Conservation (phyloP, 2,113 vertebrate genomes). For the Pseudolaguvia tuberculata region DNA sequence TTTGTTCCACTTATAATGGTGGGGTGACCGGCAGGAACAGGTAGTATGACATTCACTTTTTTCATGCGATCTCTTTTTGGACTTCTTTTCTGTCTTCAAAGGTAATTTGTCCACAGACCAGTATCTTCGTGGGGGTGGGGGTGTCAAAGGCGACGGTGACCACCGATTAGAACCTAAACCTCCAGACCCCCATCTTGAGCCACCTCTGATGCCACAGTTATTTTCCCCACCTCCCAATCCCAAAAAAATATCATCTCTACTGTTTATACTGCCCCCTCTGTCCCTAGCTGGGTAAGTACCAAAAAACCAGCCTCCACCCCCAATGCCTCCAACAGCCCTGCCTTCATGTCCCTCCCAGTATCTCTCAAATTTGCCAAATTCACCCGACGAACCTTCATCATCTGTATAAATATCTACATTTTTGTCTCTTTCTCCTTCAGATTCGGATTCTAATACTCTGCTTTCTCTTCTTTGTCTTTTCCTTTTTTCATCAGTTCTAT, state of each 20-base stretch:
- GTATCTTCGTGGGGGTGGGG: conserved; percentile 77
- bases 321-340: conserved; percentile 67
- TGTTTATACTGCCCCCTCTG: conserved; percentile 70
- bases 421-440: conserved; percentile 67
- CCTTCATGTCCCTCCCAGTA: conserved; percentile 81
- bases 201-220: conserved; percentile 58
- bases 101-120: conserved; percentile 89
- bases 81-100: conserved; percentile 78
- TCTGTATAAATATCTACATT: conserved; percentile 71
- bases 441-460: conserved; percentile 64
- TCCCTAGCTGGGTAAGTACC: conserved; percentile 83
- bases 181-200: conserved; percentile 58
- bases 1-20: conserved; percentile 62
- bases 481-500: conserved; percentile 51
- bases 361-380: conserved; percentile 79
- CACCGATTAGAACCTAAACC: conserved; percentile 58
- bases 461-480: conserved; percentile 49
- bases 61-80: conserved; percentile 63
- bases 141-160: conserved; percentile 65
- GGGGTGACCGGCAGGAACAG: conserved; percentile 67
- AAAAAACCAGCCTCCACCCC: conserved; percentile 79
- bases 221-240: conserved; percentile 60
- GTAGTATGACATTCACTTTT: conserved; percentile 64
- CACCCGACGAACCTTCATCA: conserved; percentile 70
- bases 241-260: conserved; percentile 66